Base-by-base conservation (phyloP, 1,140 invertebrate genomes). In the Sarcophaga peregrina region DNA sequence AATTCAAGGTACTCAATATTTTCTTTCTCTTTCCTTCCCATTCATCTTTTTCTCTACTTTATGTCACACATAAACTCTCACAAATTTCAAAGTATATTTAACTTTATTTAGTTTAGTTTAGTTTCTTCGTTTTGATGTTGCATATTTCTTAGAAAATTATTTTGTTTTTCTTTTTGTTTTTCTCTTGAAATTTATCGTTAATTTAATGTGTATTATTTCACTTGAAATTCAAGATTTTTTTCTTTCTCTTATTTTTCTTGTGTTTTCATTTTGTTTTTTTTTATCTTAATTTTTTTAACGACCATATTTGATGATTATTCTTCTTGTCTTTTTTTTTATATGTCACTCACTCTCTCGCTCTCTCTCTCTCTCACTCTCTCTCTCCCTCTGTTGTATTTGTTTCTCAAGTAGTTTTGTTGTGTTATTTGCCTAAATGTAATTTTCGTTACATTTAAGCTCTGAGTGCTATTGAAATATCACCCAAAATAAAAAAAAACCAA, bases 1-100 rank as follows among this genome's bases (percentile, higher is more conserved):
- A 80, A 82, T 78, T 84, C 83, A 84, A 84, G 83, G 83, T 84
- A 84, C 50, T 82, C 15, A 68, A 17, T 81, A 37, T 37, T 37
- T 37, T 37, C 25, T 37, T 17, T 80, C 37, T 74, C 72, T 62
- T 17, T 82, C 47, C 20, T 20, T n/a, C 25, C 25, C 20, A 37
- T 37, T 4, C 25, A 37, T 37, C 25, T 37, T 37, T 47, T 45
- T 81, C 45, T 13, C 6, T 20, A 5, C 3, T 68, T 17, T 48
- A 52, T 73, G n/a, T 15, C 50, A 46, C 37, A 62, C 9, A 45
- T 2, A 81, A 13, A 68, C 58, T 47, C 54, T 68, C 52, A 68
- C 37, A 37, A 37, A 37, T 37, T 4, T 37, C 25, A 4, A 37
- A 37, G 25, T 37, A 37, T 37, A 37, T 37, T 37, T 37, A 37